A percentile compares a stretch with the other conserved stretches of the same genome.
Evolutionary conservation across 2,797 vertebrate genomes (phyloP).

Genomic region (Cottoperca gobio): DNA sequence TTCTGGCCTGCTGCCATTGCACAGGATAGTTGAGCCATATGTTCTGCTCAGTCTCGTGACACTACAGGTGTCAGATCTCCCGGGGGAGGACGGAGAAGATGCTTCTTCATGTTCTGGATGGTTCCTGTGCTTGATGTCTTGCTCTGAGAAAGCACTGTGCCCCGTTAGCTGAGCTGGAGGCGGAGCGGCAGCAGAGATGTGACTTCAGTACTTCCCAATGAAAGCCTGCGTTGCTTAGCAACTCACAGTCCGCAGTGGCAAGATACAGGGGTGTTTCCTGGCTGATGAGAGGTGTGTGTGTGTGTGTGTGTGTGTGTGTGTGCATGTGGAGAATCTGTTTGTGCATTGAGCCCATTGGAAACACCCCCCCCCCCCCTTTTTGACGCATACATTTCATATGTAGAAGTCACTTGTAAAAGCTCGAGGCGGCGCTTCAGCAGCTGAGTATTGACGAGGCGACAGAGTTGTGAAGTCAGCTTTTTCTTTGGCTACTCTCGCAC

Average conservation of each 20-base stretch:
- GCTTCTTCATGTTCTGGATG: not conserved
- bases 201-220: constrained; percentile 74
- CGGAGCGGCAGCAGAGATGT: no score
- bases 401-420: constrained; percentile 31
- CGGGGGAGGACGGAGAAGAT: not conserved
- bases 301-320: constrained; percentile 36
- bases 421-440: constrained; percentile 10
- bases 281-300: constrained; percentile 67
- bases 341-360: constrained; percentile 35
- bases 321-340: constrained; percentile 37
- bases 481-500: constrained; percentile 31
- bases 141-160: no score
- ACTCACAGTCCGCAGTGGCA: constrained; percentile 81
- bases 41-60: constrained; percentile 19
- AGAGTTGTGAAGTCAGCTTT: constrained; percentile 41
- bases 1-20: constrained; percentile 32
- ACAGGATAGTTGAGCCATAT: constrained; percentile 30
- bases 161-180: no score
- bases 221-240: constrained; percentile 87
- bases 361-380: not conserved
- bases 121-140: constrained; percentile 2
- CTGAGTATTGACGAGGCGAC: constrained; percentile 26
- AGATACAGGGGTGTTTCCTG: constrained; percentile 87
- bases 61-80: constrained; percentile 17
- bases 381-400: constrained; percentile 33